These are phyloP conservation scores for Ranitomeya variabilis DNA, from an alignment of 2,113 vertebrate species.

Conservation along the genomic window DNA sequence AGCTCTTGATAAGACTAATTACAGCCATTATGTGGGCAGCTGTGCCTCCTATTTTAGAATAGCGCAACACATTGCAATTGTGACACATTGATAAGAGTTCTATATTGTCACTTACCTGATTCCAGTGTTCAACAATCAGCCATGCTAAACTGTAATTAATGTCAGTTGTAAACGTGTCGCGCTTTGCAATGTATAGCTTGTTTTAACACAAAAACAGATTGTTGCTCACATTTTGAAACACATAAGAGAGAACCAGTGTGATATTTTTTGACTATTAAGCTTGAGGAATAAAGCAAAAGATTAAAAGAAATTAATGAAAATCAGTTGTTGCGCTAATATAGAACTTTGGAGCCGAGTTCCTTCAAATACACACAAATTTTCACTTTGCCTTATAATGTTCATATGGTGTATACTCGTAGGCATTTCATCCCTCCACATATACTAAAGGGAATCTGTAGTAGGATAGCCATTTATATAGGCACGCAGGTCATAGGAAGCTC, in stretches of 20 bases:
- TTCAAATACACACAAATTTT: too few relatives aligned
- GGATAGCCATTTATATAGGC: too few relatives aligned
- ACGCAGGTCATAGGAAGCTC: too few relatives aligned
- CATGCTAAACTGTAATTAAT: slow-evolving; percentile 30
- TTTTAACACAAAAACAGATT: not conserved
- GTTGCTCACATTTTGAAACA: not conserved
- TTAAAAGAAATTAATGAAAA: too few relatives aligned
- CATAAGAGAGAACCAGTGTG: not conserved
- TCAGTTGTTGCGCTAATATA: too few relatives aligned
- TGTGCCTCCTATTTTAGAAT: slow-evolving; percentile 3
- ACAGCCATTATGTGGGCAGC: slow-evolving; percentile 28
- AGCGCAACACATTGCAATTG: not conserved
- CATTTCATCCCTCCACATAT: too few relatives aligned
- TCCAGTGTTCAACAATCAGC: slow-evolving; percentile 13
- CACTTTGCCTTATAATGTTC: too few relatives aligned
- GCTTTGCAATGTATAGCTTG: not conserved
- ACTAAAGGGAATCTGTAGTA: too few relatives aligned
- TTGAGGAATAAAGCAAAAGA: too few relatives aligned
- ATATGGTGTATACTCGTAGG: too few relatives aligned
- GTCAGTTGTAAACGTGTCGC: not conserved
- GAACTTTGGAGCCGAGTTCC: too few relatives aligned
- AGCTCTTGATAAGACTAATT: slow-evolving; percentile 32
- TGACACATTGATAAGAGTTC: slow-evolving; percentile 25
- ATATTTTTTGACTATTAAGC: not conserved
- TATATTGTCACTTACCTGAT: slow-evolving; percentile 29